These are phyloP conservation scores for Agrotis exclamationis DNA, from an alignment of 2,888 invertebrate species.

Conservation along the genomic window DNA sequence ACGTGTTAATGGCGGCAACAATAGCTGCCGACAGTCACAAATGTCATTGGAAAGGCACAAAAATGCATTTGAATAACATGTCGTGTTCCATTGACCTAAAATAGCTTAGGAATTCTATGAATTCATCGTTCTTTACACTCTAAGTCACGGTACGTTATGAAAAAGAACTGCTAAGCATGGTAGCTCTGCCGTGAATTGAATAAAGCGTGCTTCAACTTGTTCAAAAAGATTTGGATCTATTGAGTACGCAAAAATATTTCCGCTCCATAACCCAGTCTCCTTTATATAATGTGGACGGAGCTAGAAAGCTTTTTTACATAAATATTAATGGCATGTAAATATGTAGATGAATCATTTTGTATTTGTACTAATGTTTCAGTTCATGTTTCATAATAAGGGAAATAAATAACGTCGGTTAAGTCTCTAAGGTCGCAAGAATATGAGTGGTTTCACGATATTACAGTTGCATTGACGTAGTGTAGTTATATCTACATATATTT, in stretches of 20 bases:
- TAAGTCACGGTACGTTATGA: slow-evolving; percentile 33
- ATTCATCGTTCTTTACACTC: slow-evolving; percentile 29
- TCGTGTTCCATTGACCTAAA: slow-evolving; percentile 50
- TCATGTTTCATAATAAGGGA: slow-evolving; percentile 52
- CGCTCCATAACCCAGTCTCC: slow-evolving; percentile 18
- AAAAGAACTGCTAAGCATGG: slow-evolving; percentile 11
- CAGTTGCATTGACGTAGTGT: slow-evolving; percentile 34
- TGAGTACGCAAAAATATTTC: slow-evolving; percentile 35
- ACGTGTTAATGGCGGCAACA: neutral
- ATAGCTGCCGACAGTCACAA: slow-evolving; percentile 11
- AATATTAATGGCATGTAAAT: slow-evolving; percentile 54
- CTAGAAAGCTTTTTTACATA: slow-evolving; percentile 33
- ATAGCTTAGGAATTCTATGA: slow-evolving; percentile 44
- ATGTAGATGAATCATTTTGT: slow-evolving; percentile 37
- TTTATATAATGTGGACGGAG: slow-evolving; percentile 26
- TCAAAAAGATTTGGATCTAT: slow-evolving; percentile 28
- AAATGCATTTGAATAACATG: slow-evolving; percentile 50
- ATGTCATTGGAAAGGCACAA: slow-evolving; percentile 28
- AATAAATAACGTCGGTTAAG: slow-evolving; percentile 25
- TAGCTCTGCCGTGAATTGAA: slow-evolving; percentile 26
- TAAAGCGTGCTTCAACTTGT: slow-evolving; percentile 35
- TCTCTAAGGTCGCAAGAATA: slow-evolving; percentile 21
- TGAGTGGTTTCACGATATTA: slow-evolving; percentile 11
- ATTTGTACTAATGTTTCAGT: slow-evolving; percentile 32
- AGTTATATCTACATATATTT: slow-evolving; percentile 45